A percentile compares a stretch with the other conserved stretches of the same genome.
These are phyloP conservation scores for Phylloscopus collybita DNA, from an alignment of 2,797 vertebrate species.

Conservation along the genomic window DNA sequence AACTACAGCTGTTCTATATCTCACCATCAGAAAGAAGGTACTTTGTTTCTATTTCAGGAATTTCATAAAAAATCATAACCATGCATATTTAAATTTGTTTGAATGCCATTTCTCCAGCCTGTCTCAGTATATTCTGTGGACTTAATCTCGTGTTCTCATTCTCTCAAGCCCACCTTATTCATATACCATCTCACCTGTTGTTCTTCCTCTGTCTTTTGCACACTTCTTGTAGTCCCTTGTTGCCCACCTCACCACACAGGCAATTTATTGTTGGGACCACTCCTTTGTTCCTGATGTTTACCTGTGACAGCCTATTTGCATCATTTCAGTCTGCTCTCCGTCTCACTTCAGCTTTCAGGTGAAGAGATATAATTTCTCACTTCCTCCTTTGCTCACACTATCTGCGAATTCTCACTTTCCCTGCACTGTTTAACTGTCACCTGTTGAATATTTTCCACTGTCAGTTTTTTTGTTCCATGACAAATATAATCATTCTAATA, in stretches of 20 bases:
- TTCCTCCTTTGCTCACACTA: background rate
- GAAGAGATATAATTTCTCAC: background rate
- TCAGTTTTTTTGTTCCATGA: background rate
- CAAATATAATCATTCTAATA: background rate
- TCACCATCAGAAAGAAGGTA: background rate
- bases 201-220: background rate
- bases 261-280: background rate
- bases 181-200: background rate
- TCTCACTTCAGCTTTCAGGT: background rate
- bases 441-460: background rate
- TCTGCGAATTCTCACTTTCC: background rate
- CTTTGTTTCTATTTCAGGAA: background rate
- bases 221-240: background rate
- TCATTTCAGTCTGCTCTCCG: background rate
- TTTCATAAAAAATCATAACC: background rate
- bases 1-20: background rate
- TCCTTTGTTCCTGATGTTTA: background rate
- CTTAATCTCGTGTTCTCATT: background rate
- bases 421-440: background rate
- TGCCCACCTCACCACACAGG: background rate
- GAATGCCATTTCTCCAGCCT: background rate
- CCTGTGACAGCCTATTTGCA: background rate
- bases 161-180: background rate
- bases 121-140: background rate
- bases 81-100: background rate